Base-by-base conservation (phyloP, 1,140 invertebrate species). In the Formica exsecta region DNA sequence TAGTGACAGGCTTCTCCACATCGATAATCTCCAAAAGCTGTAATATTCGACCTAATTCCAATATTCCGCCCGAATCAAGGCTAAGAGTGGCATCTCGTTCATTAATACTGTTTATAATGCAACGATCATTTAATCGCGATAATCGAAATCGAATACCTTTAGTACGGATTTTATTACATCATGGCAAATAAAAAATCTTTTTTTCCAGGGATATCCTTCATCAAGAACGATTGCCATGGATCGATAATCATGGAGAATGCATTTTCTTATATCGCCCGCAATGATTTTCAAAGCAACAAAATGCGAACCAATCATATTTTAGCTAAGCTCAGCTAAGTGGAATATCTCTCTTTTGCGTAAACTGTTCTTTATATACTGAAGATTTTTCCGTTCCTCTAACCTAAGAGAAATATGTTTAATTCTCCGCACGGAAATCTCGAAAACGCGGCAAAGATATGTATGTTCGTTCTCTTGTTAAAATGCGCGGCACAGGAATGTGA, bases 401-500 rank as follows among this genome's bases (percentile, higher is more conserved):
- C 7, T 6, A 22, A 79, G 32, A 44, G 65, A 71, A 71, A 44
- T 71, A 25, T 19, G 16, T 81, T 81, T 81, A 71, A 81, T 81
- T 81, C 48, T 51, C 11, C 22, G 36, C 32, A 11, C 8, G 22
- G 19, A 81, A 81, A 81, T 71, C 65, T 57, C 22, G 13, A 81
- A 59, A 59, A 59, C 7, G 25, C 36, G 48, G 7, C 29, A 68
- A 59, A 59, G 71, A 81, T 70, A 59, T n/a, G 22, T 66, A 51
- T 3, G 22, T 62, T 48, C 29, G 64, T 59, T 22, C 71, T 59
- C 74, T 76, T 76, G 25, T 76, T 76, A 64, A 76, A 76, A 64
- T 81, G 19, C 38, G 1, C 19, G 22, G 38, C 13, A 5, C 36
- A n/a, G 32, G 44, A 79, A 64, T 44, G 19, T 44, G 13, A 6